These are phyloP conservation scores for Melanotaenia parkinsoni DNA, from an alignment of 2,797 vertebrate species.

Conservation along the genomic window DNA sequence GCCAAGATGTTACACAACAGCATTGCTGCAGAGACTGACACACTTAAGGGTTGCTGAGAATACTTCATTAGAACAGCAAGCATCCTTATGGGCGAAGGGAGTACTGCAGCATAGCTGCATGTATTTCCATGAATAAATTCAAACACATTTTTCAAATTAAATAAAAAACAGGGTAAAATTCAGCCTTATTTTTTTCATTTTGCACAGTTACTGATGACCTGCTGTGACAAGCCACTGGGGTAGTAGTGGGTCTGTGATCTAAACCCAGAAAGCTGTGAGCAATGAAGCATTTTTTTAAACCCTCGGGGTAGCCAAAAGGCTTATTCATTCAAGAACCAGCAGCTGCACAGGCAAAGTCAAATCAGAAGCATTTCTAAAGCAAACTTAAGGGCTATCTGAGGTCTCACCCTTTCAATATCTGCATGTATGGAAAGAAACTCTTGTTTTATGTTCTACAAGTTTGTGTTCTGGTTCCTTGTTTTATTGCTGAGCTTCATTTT, in stretches of 20 bases:
- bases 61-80: constrained; percentile 19
- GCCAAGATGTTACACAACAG: constrained; percentile 47
- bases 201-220: constrained; percentile 29
- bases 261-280: constrained; percentile 35
- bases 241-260: constrained; percentile 46
- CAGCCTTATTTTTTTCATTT: constrained; percentile 10
- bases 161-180: constrained; percentile 15
- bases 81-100: background rate
- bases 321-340: constrained; percentile 39
- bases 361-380: constrained; percentile 20
- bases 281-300: constrained; percentile 45
- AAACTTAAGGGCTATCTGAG: constrained; percentile 20
- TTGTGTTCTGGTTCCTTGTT: constrained; percentile 17
- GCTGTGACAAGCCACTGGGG: constrained; percentile 26
- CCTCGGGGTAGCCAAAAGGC: constrained; percentile 14
- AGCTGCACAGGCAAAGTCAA: constrained; percentile 6
- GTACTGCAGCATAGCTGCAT: constrained; percentile 10
- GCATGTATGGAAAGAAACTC: constrained; percentile 12
- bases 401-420: constrained; percentile 12
- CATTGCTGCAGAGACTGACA: constrained; percentile 20
- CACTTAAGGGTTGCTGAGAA: constrained; percentile 8
- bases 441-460: constrained; percentile 17
- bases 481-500: constrained; percentile 28
- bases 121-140: background rate
- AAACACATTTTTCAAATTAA: background rate